Percentiles rank a stretch among this genome's conserved stretches.
Evolutionary conservation across 2,888 invertebrate genomes (phyloP).

Genomic region (Agrotis ipsilon): DNA sequence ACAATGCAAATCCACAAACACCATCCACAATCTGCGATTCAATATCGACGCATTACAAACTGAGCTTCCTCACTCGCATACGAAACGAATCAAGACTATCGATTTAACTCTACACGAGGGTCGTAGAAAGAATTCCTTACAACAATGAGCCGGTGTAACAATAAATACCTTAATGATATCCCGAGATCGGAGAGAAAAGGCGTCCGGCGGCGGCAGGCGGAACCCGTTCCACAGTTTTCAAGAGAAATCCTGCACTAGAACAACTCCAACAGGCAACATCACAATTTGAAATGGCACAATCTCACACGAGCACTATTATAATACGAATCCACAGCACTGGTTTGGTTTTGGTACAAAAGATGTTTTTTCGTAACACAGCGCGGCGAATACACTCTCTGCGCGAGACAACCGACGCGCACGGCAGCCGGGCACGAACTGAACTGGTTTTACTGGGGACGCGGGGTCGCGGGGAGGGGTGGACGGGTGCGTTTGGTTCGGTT

Average conservation of each 20-base stretch:
- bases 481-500: constrained; percentile 89
- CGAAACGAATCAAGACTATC: constrained; percentile 83
- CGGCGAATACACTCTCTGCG: constrained; percentile 73
- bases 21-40: constrained; percentile 82
- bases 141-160: constrained; percentile 91
- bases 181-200: constrained; percentile 89
- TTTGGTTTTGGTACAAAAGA: constrained; percentile 86
- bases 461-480: constrained; percentile 76
- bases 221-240: constrained; percentile 86
- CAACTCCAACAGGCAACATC: constrained; percentile 86
- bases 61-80: constrained; percentile 73
- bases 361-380: constrained; percentile 88
- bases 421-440: constrained; percentile 90
- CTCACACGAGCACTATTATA: constrained; percentile 85
- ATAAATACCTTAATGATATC: constrained; percentile 92
- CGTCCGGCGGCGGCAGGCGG: constrained; percentile 86
- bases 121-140: constrained; percentile 89
- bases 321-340: constrained; percentile 88
- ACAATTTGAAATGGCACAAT: constrained; percentile 87
- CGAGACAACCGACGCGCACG: constrained; percentile 84
- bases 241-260: constrained; percentile 88
- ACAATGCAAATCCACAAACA: constrained; percentile 88
- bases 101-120: constrained; percentile 87
- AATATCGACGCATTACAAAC: constrained; percentile 79
- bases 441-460: constrained; percentile 85